Evolutionary conservation across 2,888 invertebrate genomes (phyloP).

Genomic region (Eristalinus aeneus): DNA sequence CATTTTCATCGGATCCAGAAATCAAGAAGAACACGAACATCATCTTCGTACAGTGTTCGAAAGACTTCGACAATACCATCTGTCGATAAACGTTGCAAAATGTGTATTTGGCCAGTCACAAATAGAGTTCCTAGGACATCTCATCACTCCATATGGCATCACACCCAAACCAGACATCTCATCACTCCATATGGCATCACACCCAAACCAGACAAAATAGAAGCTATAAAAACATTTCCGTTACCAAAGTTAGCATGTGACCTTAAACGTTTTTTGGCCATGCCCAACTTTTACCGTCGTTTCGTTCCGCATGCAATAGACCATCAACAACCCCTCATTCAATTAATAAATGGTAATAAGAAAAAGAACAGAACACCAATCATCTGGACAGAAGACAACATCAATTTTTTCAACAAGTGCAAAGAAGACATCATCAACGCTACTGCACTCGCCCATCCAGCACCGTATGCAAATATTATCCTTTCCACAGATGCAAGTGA

Average conservation of each 20-base stretch:
- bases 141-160: conserved; percentile 20
- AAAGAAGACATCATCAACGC: too few species aligned
- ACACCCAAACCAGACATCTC: too few species aligned
- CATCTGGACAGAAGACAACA: too few species aligned
- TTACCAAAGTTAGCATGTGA: conserved; percentile 55
- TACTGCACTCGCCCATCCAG: neutral
- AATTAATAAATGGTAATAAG: too few species aligned
- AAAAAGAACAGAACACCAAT: too few species aligned
- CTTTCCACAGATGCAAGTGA: conserved; percentile 19
- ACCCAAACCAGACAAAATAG: conserved; percentile 51
- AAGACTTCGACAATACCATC: conserved; percentile 67
- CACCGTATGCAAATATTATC: neutral
- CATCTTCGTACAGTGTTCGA: conserved; percentile 70
- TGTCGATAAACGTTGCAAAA: conserved; percentile 70
- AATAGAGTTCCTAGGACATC: conserved; percentile 61
- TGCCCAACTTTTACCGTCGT: conserved; percentile 64
- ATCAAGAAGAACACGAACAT: conserved; percentile 62
- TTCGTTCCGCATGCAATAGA: too few species aligned
- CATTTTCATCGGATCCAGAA: conserved; percentile 72
- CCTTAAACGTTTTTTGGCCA: conserved; percentile 68
- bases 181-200: too few species aligned
- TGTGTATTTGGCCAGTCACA: conserved; percentile 46
- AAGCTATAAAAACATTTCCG: conserved; percentile 52
- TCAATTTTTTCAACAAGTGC: too few species aligned
- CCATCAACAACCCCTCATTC: too few species aligned